phyloP scores from a whole-genome alignment of 2,113 vertebrate species.

The Hiodon tergisus region DNA sequence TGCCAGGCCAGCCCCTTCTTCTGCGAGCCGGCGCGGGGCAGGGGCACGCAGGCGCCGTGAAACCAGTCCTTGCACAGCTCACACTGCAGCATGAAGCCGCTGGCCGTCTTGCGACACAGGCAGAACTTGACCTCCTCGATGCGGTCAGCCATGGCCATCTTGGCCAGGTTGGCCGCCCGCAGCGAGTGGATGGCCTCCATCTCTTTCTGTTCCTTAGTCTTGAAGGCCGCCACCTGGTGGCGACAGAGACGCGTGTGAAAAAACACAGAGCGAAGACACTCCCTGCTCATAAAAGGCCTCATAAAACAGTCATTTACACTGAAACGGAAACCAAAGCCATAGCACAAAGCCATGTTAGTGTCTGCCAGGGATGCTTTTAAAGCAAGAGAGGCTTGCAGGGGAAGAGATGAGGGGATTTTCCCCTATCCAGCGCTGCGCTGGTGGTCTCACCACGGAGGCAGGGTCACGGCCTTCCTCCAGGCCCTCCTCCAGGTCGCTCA shows the following conservation, averaged over 20 bases:
- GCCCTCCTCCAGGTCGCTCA: slow-evolving; percentile 85
- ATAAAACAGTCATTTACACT: too few species aligned
- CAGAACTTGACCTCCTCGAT: slow-evolving; percentile 97
- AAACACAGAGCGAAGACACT: background rate
- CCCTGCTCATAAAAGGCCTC: too few species aligned
- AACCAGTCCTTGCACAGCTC: slow-evolving; percentile 99
- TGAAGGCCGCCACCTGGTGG: slow-evolving; percentile 81
- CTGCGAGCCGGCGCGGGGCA: slow-evolving; percentile 84
- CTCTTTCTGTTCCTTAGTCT: slow-evolving; percentile 89
- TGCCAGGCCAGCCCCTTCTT: slow-evolving; percentile 88
- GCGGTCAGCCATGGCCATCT: slow-evolving; percentile 95
- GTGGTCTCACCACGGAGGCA: slow-evolving; percentile 71
- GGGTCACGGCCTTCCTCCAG: slow-evolving; percentile 80
- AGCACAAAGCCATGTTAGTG: too few species aligned
- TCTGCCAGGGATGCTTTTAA: too few species aligned
- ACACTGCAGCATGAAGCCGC: slow-evolving; percentile 94
- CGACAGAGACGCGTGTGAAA: background rate
- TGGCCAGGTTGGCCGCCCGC: slow-evolving; percentile 86
- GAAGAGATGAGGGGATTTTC: background rate
- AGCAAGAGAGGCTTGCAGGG: too few species aligned
- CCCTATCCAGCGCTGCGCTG: too few species aligned
- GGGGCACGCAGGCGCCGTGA: slow-evolving; percentile 86
- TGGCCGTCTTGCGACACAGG: slow-evolving; percentile 86
- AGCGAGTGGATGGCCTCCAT: slow-evolving; percentile 89
- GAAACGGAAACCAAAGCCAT: too few species aligned